phyloP scores from a whole-genome alignment of 2,888 invertebrate genomes.

The Acrobasis repandana region DNA sequence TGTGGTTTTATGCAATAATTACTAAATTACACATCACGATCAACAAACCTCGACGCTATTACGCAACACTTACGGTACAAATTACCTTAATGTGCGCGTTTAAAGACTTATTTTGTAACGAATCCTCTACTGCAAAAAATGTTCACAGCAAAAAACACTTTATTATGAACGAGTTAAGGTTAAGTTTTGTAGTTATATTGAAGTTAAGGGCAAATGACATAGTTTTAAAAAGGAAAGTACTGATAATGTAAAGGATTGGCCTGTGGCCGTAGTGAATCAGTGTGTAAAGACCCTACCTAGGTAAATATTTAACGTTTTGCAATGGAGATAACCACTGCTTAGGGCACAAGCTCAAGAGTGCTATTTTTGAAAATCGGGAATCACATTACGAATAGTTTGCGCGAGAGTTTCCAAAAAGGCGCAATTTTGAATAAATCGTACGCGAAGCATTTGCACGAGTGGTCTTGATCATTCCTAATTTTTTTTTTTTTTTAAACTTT shows the following conservation, averaged over 20 bases:
- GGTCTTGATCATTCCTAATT: no score
- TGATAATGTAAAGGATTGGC: slow-evolving; percentile 8
- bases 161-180: background rate
- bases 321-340: slow-evolving; percentile 10
- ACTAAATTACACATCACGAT: slow-evolving; percentile 6
- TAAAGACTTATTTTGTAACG: slow-evolving; percentile 1
- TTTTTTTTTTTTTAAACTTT: no score
- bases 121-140: background rate
- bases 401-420: no score
- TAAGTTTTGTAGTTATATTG: background rate
- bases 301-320: slow-evolving; percentile 5
- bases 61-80: slow-evolving; percentile 8
- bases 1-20: slow-evolving; percentile 8
- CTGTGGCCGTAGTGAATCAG: slow-evolving; percentile 1
- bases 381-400: no score
- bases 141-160: background rate
- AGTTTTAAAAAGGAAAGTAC: slow-evolving; percentile 19
- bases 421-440: no score
- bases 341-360: no score
- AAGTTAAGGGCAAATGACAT: slow-evolving; percentile 14
- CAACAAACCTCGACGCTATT: background rate
- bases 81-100: background rate
- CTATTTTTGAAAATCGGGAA: no score
- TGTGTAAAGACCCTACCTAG: slow-evolving; percentile 19
- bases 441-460: no score